Conservation (phyloP, 2,888 invertebrate species). For the Hirtodrosophila histrioides region DNA sequence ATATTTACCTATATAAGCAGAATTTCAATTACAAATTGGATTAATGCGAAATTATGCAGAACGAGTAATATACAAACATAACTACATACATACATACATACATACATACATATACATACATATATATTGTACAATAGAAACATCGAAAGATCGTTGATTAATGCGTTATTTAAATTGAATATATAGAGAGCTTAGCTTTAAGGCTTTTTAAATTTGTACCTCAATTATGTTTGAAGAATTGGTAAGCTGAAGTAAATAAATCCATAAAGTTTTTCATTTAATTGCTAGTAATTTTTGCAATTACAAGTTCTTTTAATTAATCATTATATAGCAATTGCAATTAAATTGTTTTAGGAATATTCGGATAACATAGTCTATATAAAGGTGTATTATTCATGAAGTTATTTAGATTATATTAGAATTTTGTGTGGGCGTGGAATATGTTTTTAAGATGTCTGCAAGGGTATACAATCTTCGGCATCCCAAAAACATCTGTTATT, state of each 20-base stretch:
- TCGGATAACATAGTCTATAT: no score
- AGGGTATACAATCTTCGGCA: no score
- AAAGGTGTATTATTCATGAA: no score
- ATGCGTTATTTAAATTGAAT: conserved; percentile 71
- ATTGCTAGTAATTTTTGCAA: conserved; percentile 1
- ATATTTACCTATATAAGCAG: conserved; percentile 45
- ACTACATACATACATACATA: conserved; percentile 17
- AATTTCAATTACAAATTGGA: conserved; percentile 63
- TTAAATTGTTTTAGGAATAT: no score
- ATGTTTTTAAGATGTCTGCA: no score
- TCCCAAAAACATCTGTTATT: neutral
- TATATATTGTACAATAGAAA: conserved; percentile 20
- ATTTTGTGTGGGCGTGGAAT: no score
- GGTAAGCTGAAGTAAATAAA: conserved; percentile 77
- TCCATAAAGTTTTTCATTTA: conserved; percentile 58
- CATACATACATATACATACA: conserved; percentile 12
- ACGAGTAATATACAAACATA: conserved; percentile 12
- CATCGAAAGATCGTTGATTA: conserved; percentile 62
- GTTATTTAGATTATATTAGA: no score
- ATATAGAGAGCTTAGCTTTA: conserved; percentile 62
- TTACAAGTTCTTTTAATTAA: no score
- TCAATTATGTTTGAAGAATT: conserved; percentile 66
- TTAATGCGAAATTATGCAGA: conserved; percentile 18
- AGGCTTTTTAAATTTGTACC: conserved; percentile 79
- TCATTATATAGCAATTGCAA: no score